Evolutionary conservation across 1,140 invertebrate species (phyloP).

Genomic region (Teleopsis dalmanni): DNA sequence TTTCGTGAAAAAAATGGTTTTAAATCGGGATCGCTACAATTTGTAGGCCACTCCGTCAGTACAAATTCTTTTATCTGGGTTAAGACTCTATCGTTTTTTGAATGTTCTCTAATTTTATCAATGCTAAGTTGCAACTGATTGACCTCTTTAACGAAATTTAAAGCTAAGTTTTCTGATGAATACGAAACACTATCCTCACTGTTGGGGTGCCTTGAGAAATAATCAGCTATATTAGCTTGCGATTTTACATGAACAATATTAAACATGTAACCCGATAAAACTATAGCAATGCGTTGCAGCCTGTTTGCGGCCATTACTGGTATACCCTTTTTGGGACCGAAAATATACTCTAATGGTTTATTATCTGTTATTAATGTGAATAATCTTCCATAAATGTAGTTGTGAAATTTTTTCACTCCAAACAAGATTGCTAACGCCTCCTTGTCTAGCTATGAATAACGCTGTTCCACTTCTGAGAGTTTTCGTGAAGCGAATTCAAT

Average conservation of each 20-base stretch:
- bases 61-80: no score
- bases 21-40: no score
- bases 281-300: conserved; percentile 30
- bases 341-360: conserved; percentile 43
- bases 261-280: conserved; percentile 20
- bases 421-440: conserved; percentile 45
- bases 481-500: conserved; percentile 45
- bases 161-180: no score
- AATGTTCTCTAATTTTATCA: no score
- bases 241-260: conserved; percentile 16
- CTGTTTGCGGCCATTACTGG: conserved; percentile 22
- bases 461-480: conserved; percentile 42
- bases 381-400: conserved; percentile 43
- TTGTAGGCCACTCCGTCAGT: no score
- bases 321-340: conserved; percentile 31
- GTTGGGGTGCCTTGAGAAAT: conserved; percentile 18
- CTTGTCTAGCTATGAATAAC: conserved; percentile 46
- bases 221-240: conserved; percentile 21
- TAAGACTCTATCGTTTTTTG: no score
- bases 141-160: no score
- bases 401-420: conserved; percentile 38
- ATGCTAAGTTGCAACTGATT: no score
- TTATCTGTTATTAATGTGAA: conserved; percentile 51
- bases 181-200: no score
- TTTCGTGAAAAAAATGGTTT: no score